phyloP scores from a whole-genome alignment of 2,797 vertebrate species.

The Oreortyx pictus region DNA sequence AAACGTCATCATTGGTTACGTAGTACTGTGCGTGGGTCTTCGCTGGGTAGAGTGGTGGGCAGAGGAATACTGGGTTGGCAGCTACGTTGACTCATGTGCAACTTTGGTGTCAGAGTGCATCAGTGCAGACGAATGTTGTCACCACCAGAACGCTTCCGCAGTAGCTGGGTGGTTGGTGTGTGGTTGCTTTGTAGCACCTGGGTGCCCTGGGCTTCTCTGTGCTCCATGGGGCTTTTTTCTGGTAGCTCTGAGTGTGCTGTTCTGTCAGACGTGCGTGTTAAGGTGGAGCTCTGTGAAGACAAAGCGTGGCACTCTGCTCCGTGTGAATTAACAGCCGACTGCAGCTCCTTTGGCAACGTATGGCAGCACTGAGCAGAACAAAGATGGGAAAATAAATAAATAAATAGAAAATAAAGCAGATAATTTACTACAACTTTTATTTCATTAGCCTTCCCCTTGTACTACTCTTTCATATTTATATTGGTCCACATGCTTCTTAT shows the following conservation, averaged over 20 bases:
- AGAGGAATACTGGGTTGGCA: rapidly evolving
- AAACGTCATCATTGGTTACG: rapidly evolving
- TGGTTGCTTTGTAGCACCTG: not conserved
- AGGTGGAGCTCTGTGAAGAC: not conserved
- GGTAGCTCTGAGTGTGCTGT: too few relatives aligned
- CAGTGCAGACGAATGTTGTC: rapidly evolving
- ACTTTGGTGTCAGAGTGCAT: not conserved
- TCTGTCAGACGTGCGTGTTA: rapidly evolving
- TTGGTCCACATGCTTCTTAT: not conserved
- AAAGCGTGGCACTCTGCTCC: not conserved
- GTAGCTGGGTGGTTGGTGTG: not conserved
- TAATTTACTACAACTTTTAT: not conserved
- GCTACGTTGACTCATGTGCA: not conserved
- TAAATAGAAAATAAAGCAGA: not conserved
- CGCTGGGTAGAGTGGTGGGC: rapidly evolving
- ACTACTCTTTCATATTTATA: not conserved
- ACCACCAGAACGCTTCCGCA: rapidly evolving
- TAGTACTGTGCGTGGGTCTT: rapidly evolving
- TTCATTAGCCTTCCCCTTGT: not conserved
- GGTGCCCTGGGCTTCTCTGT: rapidly evolving
- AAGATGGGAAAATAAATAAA: not conserved
- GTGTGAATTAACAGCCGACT: not conserved
- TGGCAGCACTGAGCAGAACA: not conserved
- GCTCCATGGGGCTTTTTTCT: not conserved
- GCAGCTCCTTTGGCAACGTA: not conserved